These are phyloP conservation scores for Epizoanthus fatuus DNA, from an alignment of 92 coral and sea anemone species.

Conservation along the genomic window DNA sequence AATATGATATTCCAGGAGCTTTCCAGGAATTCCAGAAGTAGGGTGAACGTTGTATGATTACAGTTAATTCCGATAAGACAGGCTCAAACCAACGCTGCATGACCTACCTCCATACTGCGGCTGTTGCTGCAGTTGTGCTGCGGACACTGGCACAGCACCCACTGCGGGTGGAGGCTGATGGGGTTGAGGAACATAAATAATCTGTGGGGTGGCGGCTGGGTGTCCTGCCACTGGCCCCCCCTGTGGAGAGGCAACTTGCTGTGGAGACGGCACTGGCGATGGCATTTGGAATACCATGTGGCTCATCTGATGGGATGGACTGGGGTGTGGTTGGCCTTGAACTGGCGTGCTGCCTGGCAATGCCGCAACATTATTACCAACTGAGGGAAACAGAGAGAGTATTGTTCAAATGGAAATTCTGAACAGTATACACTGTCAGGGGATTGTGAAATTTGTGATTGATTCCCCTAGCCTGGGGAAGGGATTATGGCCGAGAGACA, in stretches of 20 bases:
- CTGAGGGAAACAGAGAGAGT: not conserved
- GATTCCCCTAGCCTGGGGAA: too few relatives aligned
- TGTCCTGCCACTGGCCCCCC: constrained; percentile 36
- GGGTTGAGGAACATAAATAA: constrained; percentile 21
- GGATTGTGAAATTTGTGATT: too few relatives aligned
- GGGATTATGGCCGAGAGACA: too few relatives aligned
- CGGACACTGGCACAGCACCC: constrained; percentile 17
- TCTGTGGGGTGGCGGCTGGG: constrained; percentile 13
- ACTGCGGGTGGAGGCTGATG: constrained; percentile 27
- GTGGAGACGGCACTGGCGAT: constrained; percentile 17
- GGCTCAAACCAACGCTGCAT: not conserved
- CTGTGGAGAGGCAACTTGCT: constrained; percentile 21
- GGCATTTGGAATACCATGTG: constrained; percentile 35
- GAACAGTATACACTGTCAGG: not conserved
- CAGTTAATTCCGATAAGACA: not conserved
- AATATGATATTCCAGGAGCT: too few relatives aligned
- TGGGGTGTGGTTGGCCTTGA: constrained; percentile 33
- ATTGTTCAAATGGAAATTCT: not conserved
- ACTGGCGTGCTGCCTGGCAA: constrained; percentile 28
- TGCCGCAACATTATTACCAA: constrained; percentile 5
- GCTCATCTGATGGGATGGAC: constrained; percentile 29
- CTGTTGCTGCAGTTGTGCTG: constrained; percentile 25
- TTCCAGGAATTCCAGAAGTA: not conserved
- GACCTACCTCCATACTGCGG: constrained; percentile 33
- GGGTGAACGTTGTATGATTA: not conserved